These are phyloP conservation scores for Drosophila littoralis DNA, from an alignment of 1,140 invertebrate genomes.

Conservation along the genomic window DNA sequence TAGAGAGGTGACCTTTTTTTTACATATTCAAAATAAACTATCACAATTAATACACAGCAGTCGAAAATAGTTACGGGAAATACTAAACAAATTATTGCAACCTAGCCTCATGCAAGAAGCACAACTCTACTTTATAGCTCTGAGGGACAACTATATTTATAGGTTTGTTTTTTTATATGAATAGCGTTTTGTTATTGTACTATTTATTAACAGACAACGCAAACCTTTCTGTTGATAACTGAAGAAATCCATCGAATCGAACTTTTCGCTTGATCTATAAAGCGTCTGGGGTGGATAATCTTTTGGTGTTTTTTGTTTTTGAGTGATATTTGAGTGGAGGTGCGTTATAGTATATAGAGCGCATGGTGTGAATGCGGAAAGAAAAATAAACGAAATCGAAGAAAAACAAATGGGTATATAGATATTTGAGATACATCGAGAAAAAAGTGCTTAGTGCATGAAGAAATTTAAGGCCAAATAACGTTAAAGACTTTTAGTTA, in stretches of 20 bases:
- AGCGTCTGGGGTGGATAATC: conserved; percentile 85
- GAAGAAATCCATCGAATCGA: conserved; percentile 86
- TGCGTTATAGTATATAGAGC: conserved; percentile 18
- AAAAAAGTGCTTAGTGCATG: conserved; percentile 26
- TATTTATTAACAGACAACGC: conserved; percentile 63
- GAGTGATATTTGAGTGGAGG: conserved; percentile 26
- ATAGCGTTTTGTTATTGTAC: conserved; percentile 42
- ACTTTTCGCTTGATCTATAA: conserved; percentile 87
- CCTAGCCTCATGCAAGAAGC: not conserved
- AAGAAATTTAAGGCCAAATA: conserved; percentile 19
- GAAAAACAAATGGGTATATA: conserved; percentile 1
- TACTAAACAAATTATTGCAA: too few species aligned
- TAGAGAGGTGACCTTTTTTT: not conserved
- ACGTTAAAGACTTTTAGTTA: conserved; percentile 51
- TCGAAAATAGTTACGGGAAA: too few species aligned
- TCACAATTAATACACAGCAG: not conserved
- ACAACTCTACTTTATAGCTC: conserved; percentile 40
- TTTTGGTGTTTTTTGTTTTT: conserved; percentile 48
- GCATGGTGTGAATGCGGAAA: conserved; percentile 13
- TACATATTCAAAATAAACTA: not conserved
- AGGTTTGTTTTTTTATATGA: conserved; percentile 7
- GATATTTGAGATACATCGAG: conserved; percentile 6
- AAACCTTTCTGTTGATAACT: conserved; percentile 83
- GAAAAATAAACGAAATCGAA: conserved; percentile 8
- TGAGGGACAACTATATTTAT: conserved; percentile 7